These are phyloP conservation scores for Cotesia glomerata DNA, from an alignment of 1,140 invertebrate species.

Conservation along the genomic window DNA sequence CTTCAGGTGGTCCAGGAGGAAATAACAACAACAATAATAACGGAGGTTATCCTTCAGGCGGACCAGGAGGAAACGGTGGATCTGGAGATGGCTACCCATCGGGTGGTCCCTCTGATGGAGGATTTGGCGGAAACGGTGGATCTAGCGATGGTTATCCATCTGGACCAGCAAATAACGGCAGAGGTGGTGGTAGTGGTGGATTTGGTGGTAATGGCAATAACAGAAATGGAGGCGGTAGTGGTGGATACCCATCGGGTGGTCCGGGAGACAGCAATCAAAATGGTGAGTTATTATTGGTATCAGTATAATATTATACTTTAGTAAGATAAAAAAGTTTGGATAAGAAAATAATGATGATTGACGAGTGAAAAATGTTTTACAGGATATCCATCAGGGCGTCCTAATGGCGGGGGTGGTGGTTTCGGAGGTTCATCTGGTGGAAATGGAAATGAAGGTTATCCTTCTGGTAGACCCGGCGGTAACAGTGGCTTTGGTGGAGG, in stretches of 20 bases:
- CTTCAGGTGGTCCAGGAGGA: slow-evolving; percentile 9
- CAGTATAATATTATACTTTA: slow-evolving; percentile 6
- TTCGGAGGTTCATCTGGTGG: slow-evolving; percentile 25
- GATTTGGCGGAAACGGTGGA: slow-evolving; percentile 32
- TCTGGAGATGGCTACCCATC: slow-evolving; percentile 29
- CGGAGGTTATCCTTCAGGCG: slow-evolving; percentile 37
- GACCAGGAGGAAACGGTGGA: slow-evolving; percentile 33
- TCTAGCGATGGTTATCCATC: slow-evolving; percentile 41
- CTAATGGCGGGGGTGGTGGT: slow-evolving; percentile 8
- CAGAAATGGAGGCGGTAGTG: slow-evolving; percentile 38
- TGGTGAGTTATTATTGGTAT: slow-evolving; percentile 18
- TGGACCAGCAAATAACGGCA: slow-evolving; percentile 34
- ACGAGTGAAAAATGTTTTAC: slow-evolving; percentile 25
- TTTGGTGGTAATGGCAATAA: slow-evolving; percentile 37
- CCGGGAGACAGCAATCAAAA: slow-evolving; percentile 31
- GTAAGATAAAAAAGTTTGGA: slow-evolving; percentile 12
- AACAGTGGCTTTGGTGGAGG: slow-evolving; percentile 35
- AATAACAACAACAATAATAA: not conserved
- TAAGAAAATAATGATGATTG: slow-evolving; percentile 10
- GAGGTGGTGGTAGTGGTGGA: slow-evolving; percentile 33
- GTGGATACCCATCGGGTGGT: slow-evolving; percentile 46
- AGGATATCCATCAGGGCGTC: slow-evolving; percentile 16
- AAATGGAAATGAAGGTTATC: slow-evolving; percentile 41
- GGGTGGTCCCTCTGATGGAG: not conserved
- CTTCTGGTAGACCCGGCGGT: slow-evolving; percentile 33